phyloP scores from a whole-genome alignment of 2,113 vertebrate genomes.

The Oryzias celebensis region DNA sequence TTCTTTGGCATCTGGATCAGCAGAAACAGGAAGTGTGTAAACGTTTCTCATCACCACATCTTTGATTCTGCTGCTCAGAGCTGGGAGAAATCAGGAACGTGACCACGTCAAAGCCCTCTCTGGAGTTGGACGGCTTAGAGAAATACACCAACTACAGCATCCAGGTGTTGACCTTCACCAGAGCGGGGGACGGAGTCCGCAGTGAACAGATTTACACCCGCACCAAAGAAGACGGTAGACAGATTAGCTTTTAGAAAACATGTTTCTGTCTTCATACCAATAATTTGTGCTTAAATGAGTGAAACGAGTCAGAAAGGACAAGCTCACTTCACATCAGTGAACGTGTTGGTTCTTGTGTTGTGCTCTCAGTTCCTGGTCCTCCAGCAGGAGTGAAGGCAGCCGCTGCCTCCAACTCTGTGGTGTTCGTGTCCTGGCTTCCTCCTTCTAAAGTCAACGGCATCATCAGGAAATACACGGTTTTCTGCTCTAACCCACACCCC shows the following conservation, averaged over 20 bases:
- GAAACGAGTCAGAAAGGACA: too few relatives aligned
- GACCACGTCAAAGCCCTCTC: constrained; percentile 88
- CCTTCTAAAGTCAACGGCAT: constrained; percentile 92
- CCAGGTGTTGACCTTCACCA: constrained; percentile 94
- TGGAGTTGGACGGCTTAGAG: constrained; percentile 93
- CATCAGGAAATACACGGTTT: constrained; percentile 93
- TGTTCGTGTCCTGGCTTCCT: constrained; percentile 95
- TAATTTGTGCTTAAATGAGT: background rate
- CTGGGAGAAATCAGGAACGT: constrained; percentile 96
- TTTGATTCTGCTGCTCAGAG: constrained; percentile 75
- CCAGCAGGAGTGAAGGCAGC: constrained; percentile 93
- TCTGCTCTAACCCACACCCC: constrained; percentile 95
- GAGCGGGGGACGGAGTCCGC: constrained; percentile 92
- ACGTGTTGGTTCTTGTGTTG: constrained; percentile 6
- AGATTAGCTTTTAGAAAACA: background rate
- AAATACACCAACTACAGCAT: constrained; percentile 99
- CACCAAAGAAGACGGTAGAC: constrained; percentile 96
- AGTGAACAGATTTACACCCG: constrained; percentile 96
- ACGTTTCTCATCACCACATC: background rate
- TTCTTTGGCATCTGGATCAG: too few relatives aligned
- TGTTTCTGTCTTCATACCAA: background rate
- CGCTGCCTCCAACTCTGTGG: constrained; percentile 86
- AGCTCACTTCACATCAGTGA: background rate
- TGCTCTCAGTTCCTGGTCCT: constrained; percentile 87
- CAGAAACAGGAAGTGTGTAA: background rate